phyloP scores from a whole-genome alignment of 2,113 vertebrate genomes.

The Dasyurus viverrinus region DNA sequence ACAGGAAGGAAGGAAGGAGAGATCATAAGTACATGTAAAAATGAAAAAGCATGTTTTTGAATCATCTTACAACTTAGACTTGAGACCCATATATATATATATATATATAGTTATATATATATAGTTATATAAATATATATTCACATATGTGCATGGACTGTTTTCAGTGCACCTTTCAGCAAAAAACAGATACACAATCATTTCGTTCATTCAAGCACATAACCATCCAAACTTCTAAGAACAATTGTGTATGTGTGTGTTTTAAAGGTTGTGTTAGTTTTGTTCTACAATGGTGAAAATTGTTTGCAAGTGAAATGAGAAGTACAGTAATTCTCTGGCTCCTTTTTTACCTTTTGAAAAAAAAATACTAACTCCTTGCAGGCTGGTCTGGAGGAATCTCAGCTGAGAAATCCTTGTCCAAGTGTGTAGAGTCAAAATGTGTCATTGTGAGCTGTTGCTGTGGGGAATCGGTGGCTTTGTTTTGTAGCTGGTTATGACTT shows the following conservation, averaged over 20 bases:
- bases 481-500: constrained; percentile 84
- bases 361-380: constrained; percentile 53
- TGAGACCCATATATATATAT: constrained; percentile 49
- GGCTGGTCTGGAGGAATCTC: constrained; percentile 74
- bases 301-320: constrained; percentile 80
- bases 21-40: constrained; percentile 61
- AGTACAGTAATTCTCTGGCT: constrained; percentile 78
- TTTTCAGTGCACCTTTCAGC: constrained; percentile 73
- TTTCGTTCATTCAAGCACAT: constrained; percentile 75
- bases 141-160: constrained; percentile 78
- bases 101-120: constrained; percentile 76
- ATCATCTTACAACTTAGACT: constrained; percentile 67
- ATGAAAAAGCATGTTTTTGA: constrained; percentile 62
- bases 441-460: constrained; percentile 83
- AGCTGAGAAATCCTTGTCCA: constrained; percentile 71
- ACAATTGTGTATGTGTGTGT: constrained; percentile 53
- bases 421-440: constrained; percentile 83
- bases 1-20: constrained; percentile 12
- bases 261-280: constrained; percentile 62
- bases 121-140: constrained; percentile 49
- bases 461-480: constrained; percentile 83
- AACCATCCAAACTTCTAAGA: constrained; percentile 71
- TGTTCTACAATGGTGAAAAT: constrained; percentile 74
- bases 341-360: constrained; percentile 51
- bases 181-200: constrained; percentile 61